These are phyloP conservation scores for Salvelinus namaycush DNA, from an alignment of 2,113 vertebrate genomes.

Conservation along the genomic window DNA sequence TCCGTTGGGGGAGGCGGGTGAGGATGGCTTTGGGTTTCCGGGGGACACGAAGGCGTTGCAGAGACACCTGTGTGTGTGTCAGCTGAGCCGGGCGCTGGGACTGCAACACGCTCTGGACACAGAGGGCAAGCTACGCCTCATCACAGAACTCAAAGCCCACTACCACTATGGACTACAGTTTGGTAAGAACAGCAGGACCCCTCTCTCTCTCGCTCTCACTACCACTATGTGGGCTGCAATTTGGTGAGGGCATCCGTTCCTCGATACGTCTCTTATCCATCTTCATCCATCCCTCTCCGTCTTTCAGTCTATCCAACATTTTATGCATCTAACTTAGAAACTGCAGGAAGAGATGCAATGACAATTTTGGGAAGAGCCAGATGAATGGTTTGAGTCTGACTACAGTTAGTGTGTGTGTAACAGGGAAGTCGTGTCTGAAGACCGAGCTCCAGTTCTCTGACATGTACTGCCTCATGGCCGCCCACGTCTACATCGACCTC, in stretches of 20 bases:
- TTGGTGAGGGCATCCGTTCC: no score
- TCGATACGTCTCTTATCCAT: no score
- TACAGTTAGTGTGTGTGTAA: not conserved
- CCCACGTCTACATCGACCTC: slow-evolving; percentile 91
- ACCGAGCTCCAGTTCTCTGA: slow-evolving; percentile 96
- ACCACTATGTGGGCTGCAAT: no score
- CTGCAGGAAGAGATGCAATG: no score
- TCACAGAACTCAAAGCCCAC: slow-evolving; percentile 86
- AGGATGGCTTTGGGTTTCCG: slow-evolving; percentile 79
- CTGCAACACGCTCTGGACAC: slow-evolving; percentile 84
- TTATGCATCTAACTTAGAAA: no score
- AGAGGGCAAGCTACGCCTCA: slow-evolving; percentile 79
- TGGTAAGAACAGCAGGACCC: slow-evolving; percentile 74
- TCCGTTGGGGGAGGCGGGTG: slow-evolving; percentile 73
- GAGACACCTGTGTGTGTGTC: slow-evolving; percentile 90
- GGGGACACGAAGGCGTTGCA: slow-evolving; percentile 86
- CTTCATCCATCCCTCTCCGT: no score
- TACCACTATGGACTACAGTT: slow-evolving; percentile 91
- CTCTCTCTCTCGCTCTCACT: no score
- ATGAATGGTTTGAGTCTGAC: no score
- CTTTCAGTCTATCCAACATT: no score
- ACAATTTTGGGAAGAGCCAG: no score
- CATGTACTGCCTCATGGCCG: slow-evolving; percentile 94
- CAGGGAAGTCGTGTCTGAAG: slow-evolving; percentile 90
- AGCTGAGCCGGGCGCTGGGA: slow-evolving; percentile 87